Percentiles rank a stretch among this genome's conserved stretches.
Evolutionary conservation across 2,113 vertebrate species (phyloP).

Genomic region (Sceloporus tristichus): DNA sequence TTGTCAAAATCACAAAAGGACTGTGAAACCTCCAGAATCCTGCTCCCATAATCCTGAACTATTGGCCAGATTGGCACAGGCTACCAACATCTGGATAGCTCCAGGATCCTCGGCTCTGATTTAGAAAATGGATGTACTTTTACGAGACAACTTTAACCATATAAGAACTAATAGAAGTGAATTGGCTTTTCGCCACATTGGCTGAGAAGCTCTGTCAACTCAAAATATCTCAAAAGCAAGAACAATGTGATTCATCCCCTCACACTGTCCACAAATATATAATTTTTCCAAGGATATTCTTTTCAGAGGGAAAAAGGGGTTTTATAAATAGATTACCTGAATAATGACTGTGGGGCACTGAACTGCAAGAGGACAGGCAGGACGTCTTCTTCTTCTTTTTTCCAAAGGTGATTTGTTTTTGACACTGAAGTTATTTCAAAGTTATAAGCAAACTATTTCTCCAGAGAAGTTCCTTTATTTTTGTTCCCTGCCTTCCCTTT

Average conservation of each 20-base stretch:
- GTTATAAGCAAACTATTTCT: conserved; percentile 70
- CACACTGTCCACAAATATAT: conserved; percentile 63
- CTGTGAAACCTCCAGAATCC: not conserved
- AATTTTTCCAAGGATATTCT: conserved; percentile 58
- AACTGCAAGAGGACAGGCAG: conserved; percentile 64
- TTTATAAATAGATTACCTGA: conserved; percentile 67
- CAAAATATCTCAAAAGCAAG: conserved; percentile 41
- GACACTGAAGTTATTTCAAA: conserved; percentile 74
- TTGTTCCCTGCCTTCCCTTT: conserved; percentile 52
- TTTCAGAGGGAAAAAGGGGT: conserved; percentile 45
- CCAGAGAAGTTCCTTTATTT: conserved; percentile 63
- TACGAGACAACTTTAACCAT: not conserved
- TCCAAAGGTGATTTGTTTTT: conserved; percentile 69
- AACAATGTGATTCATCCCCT: conserved; percentile 49
- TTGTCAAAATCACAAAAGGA: not conserved
- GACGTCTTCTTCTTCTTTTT: conserved; percentile 33
- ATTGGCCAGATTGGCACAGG: too few species aligned
- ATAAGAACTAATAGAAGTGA: not conserved
- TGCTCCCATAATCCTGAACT: too few species aligned
- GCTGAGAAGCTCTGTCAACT: not conserved
- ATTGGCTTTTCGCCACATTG: not conserved
- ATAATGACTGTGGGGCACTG: conserved; percentile 65
- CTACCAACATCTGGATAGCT: not conserved
- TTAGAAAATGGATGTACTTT: not conserved
- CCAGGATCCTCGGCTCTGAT: too few species aligned